Evolutionary conservation across 2,888 invertebrate species (phyloP), one percentile per base, ranked within the genome.

Genomic region (Criorhina ranunculi): DNA sequence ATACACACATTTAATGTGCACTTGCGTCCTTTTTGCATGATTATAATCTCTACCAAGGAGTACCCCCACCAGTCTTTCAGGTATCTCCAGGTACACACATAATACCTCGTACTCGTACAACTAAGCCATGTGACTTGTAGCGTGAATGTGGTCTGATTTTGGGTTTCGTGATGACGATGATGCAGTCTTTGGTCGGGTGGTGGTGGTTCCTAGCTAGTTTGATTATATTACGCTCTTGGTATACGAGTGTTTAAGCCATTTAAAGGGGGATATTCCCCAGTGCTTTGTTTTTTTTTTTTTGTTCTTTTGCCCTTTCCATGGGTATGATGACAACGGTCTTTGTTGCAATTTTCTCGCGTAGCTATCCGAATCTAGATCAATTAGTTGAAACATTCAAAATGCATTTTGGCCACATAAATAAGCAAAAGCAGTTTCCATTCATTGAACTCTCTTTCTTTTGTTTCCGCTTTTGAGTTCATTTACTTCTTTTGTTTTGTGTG

Each of bases 121-220:
- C 33, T 35, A 17, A 35, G 40, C 62, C 69, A 85, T 79, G 73
- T 79, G 75, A 51, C 42, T 75, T 66, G 24, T 55, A 70, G 75
- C 67, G 59, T 79, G 66, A 66, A 60, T 75, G 64, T 59, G 79
- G 85, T 85, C 59, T 70, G 79, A 85, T 67, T 85, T 80, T 70
- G 11, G 85, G 69, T 73, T 64, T 51, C 78, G 57, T 73, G 62
- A 57, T 62, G 40, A 12, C 69, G 62, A 57, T 62, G 40, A 12
- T 57, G 73, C 42, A 69, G 15, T 29, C 7, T 24, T 42, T 37
- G 44, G 51, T 29, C 19, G 5, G 11, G 9, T 4, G 15, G 15
- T 24, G 9, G 11, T n/a, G 17, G 24, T 49, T n/a, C 5, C 12
- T 31, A 31, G 1, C 2, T 24, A 70, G 42, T 44, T 66, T 72